phyloP scores from a whole-genome alignment of 2,113 vertebrate species.

The Chaetura pelagica region DNA sequence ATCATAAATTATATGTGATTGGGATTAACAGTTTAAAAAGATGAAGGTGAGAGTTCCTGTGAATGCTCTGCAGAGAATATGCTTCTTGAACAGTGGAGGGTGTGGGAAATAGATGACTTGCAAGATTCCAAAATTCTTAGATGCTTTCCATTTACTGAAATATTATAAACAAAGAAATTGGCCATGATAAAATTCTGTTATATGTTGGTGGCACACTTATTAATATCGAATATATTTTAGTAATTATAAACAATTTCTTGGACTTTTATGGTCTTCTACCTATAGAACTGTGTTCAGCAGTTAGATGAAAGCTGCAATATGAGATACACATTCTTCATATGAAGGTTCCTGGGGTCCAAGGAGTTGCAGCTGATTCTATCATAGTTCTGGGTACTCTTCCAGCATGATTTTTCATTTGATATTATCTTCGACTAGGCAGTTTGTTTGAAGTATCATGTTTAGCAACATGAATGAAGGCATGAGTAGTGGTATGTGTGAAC shows the following conservation, averaged over 20 bases:
- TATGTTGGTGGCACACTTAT: neutral
- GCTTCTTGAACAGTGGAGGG: neutral
- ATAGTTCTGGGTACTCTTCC: neutral
- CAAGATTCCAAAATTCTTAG: neutral
- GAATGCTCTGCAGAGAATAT: neutral
- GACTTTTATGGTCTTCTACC: neutral
- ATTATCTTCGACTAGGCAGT: neutral
- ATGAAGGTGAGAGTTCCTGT: neutral
- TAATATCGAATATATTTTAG: neutral
- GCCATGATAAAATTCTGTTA: neutral
- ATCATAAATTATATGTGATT: neutral
- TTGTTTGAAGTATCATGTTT: neutral
- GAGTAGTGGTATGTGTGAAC: neutral
- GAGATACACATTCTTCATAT: neutral
- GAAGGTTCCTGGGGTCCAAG: neutral
- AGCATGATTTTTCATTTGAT: neutral
- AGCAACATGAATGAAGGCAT: neutral
- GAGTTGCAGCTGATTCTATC: neutral
- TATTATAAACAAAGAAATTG: neutral
- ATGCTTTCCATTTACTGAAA: neutral
- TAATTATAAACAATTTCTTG: neutral
- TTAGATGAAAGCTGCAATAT: neutral
- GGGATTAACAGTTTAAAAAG: neutral
- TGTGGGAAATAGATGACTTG: neutral
- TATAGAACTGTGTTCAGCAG: neutral